Base-by-base conservation (phyloP, 2,797 vertebrate genomes). In the Ctenopoma kingsleyae region DNA sequence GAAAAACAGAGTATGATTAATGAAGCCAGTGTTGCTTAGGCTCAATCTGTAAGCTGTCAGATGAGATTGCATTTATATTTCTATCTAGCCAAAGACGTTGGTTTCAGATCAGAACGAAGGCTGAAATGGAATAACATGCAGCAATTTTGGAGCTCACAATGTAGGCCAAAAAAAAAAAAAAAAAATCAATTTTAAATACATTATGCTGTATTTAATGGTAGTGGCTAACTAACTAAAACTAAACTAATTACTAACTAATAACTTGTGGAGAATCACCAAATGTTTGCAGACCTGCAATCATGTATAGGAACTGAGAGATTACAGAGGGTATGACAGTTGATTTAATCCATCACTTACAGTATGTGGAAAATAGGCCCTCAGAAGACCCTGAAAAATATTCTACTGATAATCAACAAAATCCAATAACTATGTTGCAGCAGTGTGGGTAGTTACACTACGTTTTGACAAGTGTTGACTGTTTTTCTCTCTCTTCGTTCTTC, bases 1-100 rank as follows among this genome's bases (percentile, higher is more conserved):
- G 76, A 86, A 78, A 77, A 79, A 75, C 41, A 94, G 50, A 85
- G 76, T 8, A 62, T 41, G 46, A 77, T 70, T 63, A 68, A 60
- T 44, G 68, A 67, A 63, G 58, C 22, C 36, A 35, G 46, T 5
- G 19, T 47, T 65, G 55, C 64, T 83, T 15, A 64, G 19, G 47
- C 27, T 78, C 27, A 32, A 68, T 22, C 71, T 69, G 48, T 68
- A 59, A 64, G 64, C 52, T 55, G 43, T 67, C 23, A 61, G 64
- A 67, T 52, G 19, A 56, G 44, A 81, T 1, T 47, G 40, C 11
- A 53, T 71, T 35, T 66, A 8, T 20, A 20, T 43, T 71, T 61
- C 47, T 23, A 32, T 19, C 41, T 10, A 43, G 52, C 57, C 40
- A 64, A 64, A 47, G n/a, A 11, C 47, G 32, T 47, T 35, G 35